These are phyloP conservation scores for Brachystomella parvula DNA, from an alignment of 1,140 invertebrate species.

Conservation along the genomic window DNA sequence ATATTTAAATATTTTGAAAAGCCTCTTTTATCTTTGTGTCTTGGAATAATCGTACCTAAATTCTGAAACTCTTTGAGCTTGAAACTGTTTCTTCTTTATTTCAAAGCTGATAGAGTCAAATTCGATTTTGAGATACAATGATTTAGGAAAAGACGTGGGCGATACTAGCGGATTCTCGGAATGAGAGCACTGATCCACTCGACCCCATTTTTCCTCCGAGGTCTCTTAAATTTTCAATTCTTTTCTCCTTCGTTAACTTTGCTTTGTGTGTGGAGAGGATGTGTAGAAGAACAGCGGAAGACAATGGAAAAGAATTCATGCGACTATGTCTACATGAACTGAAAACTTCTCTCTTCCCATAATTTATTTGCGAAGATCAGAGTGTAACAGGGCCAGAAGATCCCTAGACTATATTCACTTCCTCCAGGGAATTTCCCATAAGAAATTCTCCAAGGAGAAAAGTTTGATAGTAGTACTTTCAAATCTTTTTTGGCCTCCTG, in stretches of 20 bases:
- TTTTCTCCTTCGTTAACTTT: slow-evolving; percentile 1
- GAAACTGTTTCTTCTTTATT: background rate
- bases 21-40: background rate
- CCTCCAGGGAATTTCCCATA: background rate
- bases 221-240: slow-evolving; percentile 11
- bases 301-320: background rate
- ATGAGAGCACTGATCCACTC: background rate
- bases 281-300: background rate
- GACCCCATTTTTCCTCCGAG: background rate
- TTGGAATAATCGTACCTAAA: too few species aligned
- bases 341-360: slow-evolving; percentile 8
- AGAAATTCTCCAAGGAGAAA: background rate
- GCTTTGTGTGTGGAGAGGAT: slow-evolving; percentile 3
- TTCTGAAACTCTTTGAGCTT: too few species aligned
- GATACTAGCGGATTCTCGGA: too few species aligned
- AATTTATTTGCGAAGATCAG: slow-evolving; percentile 18
- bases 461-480: too few species aligned
- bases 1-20: too few species aligned
- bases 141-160: too few species aligned
- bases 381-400: background rate
- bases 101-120: background rate
- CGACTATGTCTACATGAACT: background rate
- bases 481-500: slow-evolving; percentile 27
- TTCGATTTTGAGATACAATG: background rate
- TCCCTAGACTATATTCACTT: background rate